phyloP scores from a whole-genome alignment of 1,140 invertebrate genomes.

The Helicoverpa zea region DNA sequence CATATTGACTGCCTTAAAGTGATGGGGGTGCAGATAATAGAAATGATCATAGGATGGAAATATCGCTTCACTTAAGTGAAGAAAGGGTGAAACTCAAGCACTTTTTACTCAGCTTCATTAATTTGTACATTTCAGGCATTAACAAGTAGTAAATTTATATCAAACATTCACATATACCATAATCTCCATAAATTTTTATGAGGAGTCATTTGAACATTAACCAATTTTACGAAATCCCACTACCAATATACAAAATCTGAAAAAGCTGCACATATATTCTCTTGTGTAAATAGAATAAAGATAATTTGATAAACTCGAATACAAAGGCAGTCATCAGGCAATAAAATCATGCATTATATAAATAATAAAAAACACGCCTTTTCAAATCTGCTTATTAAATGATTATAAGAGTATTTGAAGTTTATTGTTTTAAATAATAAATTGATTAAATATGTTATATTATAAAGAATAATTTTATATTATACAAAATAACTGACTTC shows the following conservation, averaged over 20 bases:
- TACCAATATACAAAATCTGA: background rate
- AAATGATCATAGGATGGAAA: background rate
- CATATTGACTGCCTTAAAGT: constrained; percentile 22
- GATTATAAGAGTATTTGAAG: background rate
- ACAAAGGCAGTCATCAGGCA: constrained; percentile 7
- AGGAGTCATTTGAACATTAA: too few species aligned
- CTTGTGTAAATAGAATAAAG: background rate
- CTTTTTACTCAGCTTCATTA: too few species aligned
- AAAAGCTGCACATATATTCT: background rate
- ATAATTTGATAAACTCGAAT: constrained; percentile 24
- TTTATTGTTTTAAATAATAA: background rate
- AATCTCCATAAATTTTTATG: too few species aligned
- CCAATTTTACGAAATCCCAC: background rate
- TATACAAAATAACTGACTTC: too few species aligned
- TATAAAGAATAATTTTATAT: too few species aligned
- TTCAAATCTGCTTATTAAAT: constrained; percentile 61
- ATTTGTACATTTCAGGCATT: too few species aligned
- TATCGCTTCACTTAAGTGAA: too few species aligned
- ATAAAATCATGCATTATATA: constrained; percentile 36
- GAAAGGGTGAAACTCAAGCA: too few species aligned
- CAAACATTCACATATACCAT: too few species aligned
- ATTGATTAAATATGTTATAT: background rate
- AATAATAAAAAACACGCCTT: constrained; percentile 73
- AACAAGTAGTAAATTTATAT: too few species aligned
- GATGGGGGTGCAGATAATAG: background rate